A percentile compares a stretch with the other conserved stretches of the same genome.
Evolutionary conservation across 2,113 vertebrate species (phyloP).

Genomic region (Calonectris borealis): DNA sequence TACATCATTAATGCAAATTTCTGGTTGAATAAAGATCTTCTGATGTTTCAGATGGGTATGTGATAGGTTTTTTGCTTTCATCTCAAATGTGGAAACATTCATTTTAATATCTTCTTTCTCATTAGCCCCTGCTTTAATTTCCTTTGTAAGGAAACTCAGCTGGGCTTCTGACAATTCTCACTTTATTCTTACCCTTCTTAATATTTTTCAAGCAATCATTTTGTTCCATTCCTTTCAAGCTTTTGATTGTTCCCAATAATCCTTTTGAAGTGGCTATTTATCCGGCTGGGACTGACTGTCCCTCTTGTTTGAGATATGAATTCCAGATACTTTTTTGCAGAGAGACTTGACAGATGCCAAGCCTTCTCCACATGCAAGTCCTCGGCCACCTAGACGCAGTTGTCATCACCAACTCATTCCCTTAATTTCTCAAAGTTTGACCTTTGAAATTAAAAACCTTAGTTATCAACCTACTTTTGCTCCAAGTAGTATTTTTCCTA

Average conservation of each 20-base stretch:
- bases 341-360: neutral
- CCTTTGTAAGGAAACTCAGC: conserved; percentile 12
- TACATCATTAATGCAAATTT: conserved; percentile 11
- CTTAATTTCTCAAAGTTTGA: neutral
- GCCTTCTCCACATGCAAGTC: neutral
- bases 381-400: neutral
- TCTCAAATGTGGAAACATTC: conserved; percentile 1
- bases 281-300: neutral
- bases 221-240: conserved; percentile 15
- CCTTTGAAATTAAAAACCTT: neutral
- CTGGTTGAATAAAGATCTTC: conserved; percentile 24
- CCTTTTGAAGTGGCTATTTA: conserved; percentile 3
- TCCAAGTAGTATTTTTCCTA: neutral
- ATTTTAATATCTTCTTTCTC: conserved; percentile 1
- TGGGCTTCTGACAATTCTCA: conserved; percentile 20
- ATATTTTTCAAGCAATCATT: conserved; percentile 27
- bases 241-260: neutral
- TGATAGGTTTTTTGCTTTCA: neutral
- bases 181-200: conserved; percentile 12
- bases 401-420: neutral
- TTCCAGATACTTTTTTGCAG: neutral
- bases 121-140: conserved; percentile 40
- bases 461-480: neutral
- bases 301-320: neutral
- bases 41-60: conserved; percentile 30